phyloP scores from a whole-genome alignment of 2,888 invertebrate species.

The Sesamia inferens region DNA sequence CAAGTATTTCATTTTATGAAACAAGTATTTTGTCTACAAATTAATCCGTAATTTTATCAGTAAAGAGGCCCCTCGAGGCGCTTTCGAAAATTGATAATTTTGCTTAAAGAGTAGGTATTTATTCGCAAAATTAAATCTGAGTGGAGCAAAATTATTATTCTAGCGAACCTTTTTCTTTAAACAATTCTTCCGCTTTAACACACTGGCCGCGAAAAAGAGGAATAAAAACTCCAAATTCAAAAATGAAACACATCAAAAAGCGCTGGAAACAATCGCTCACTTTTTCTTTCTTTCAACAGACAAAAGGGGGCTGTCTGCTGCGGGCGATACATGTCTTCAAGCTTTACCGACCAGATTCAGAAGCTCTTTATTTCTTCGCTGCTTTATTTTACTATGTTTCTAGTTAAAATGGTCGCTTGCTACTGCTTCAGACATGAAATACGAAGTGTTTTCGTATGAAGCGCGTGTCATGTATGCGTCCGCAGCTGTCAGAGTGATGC shows the following conservation, averaged over 20 bases:
- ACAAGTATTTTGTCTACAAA: conserved; percentile 36
- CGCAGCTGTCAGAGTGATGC: conserved; percentile 74
- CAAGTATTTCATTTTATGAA: conserved; percentile 22
- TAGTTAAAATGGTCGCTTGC: conserved; percentile 76
- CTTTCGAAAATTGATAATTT: conserved; percentile 28
- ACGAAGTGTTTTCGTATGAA: conserved; percentile 78
- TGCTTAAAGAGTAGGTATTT: conserved; percentile 19
- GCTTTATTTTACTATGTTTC: conserved; percentile 65
- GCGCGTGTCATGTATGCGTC: conserved; percentile 78
- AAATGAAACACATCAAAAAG: conserved; percentile 73
- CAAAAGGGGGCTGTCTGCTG: conserved; percentile 81
- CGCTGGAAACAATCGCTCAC: conserved; percentile 82
- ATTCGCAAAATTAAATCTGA: conserved; percentile 31
- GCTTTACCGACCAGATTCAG: conserved; percentile 69
- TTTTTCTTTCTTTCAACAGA: conserved; percentile 79
- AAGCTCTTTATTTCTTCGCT: conserved; percentile 66
- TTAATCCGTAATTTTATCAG: conserved; percentile 49
- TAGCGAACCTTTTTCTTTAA: conserved; percentile 30
- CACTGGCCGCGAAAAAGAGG: conserved; percentile 51
- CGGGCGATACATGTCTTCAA: conserved; percentile 80
- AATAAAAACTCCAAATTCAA: conserved; percentile 63
- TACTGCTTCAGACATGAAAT: conserved; percentile 79
- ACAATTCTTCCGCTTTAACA: conserved; percentile 52
- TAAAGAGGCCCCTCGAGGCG: conserved; percentile 16
- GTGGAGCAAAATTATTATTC: conserved; percentile 9